Conservation (phyloP, 2,113 vertebrate species). For the Nyctereutes procyonoides region DNA sequence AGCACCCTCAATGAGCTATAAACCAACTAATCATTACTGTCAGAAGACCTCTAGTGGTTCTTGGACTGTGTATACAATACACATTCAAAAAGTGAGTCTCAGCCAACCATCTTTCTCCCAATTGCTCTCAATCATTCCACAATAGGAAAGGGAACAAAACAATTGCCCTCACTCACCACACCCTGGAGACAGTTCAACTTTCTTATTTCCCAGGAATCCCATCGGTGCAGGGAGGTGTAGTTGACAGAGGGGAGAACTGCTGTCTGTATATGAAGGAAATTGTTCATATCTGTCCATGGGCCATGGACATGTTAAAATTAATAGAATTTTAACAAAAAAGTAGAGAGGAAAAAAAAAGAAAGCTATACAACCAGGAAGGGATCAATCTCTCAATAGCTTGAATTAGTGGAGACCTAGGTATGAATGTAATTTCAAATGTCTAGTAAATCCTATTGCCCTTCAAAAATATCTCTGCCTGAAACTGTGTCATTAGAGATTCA, state of each 20-base stretch:
- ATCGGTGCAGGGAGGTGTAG: background rate
- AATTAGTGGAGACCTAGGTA: background rate
- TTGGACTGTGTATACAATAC: background rate
- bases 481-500: conserved; percentile 40
- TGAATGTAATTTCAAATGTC: conserved; percentile 39
- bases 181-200: background rate
- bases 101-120: background rate
- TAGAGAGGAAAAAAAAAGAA: background rate
- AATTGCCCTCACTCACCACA: conserved; percentile 19
- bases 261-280: conserved; percentile 28
- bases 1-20: background rate
- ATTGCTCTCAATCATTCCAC: conserved; percentile 19
- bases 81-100: background rate
- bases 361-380: background rate
- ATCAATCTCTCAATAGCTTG: background rate
- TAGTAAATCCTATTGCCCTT: background rate
- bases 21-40: background rate
- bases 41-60: background rate
- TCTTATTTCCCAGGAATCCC: conserved; percentile 57
- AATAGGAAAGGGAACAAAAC: background rate
- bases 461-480: conserved; percentile 2
- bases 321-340: conserved; percentile 27
- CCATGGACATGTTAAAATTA: background rate
- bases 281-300: background rate
- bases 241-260: background rate